A percentile compares a stretch with the other conserved stretches of the same genome.
Conservation (phyloP, 2,888 invertebrate genomes). For the Abrostola tripartita region DNA sequence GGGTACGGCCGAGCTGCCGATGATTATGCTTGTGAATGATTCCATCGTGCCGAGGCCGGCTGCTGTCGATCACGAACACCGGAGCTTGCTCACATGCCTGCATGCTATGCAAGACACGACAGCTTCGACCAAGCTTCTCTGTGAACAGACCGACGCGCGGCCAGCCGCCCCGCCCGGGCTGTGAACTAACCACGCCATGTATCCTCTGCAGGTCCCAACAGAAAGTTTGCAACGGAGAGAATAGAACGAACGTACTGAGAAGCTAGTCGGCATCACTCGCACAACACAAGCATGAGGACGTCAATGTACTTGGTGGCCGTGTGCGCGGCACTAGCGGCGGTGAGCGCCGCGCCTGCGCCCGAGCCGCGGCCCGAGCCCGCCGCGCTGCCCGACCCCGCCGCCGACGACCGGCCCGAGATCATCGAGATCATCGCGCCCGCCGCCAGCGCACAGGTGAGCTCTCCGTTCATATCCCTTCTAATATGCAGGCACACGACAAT, state of each 20-base stretch:
- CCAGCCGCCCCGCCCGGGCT: neutral
- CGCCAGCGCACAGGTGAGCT: slow-evolving; percentile 79
- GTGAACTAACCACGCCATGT: slow-evolving; percentile 19
- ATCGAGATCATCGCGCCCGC: slow-evolving; percentile 87
- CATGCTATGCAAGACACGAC: no score
- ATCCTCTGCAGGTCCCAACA: slow-evolving; percentile 59
- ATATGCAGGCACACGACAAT: no score
- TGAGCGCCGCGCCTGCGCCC: slow-evolving; percentile 64
- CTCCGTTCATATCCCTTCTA: no score
- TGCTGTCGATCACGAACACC: neutral
- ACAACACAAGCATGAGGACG: slow-evolving; percentile 66
- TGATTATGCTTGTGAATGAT: slow-evolving; percentile 4
- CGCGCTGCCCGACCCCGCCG: slow-evolving; percentile 66
- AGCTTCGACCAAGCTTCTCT: neutral
- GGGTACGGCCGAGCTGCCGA: slow-evolving; percentile 32
- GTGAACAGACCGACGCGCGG: neutral
- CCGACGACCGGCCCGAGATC: slow-evolving; percentile 81
- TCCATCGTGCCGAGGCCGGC: neutral
- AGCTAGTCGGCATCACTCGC: slow-evolving; percentile 22
- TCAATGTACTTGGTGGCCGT: slow-evolving; percentile 65
- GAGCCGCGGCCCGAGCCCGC: slow-evolving; percentile 64
- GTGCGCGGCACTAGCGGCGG: slow-evolving; percentile 62
- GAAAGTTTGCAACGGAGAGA: slow-evolving; percentile 60
- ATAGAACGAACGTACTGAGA: slow-evolving; percentile 16
- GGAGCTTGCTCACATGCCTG: neutral